Percentiles rank a stretch among this genome's conserved stretches.
These are phyloP conservation scores for Drosophila pandora DNA, from an alignment of 1,140 invertebrate species.

Conservation along the genomic window DNA sequence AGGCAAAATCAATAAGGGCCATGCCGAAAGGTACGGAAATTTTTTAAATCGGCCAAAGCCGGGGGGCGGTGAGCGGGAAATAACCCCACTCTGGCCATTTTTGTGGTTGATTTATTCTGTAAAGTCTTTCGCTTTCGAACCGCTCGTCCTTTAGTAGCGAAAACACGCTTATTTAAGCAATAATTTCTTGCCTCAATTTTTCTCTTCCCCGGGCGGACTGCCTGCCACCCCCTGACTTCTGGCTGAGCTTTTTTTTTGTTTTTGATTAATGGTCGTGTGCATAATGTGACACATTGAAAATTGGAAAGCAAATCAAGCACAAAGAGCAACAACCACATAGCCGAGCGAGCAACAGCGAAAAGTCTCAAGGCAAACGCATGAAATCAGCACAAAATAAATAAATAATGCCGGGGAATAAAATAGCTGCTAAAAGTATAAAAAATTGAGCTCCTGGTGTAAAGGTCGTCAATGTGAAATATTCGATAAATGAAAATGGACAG, in stretches of 20 bases:
- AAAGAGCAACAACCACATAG: conserved; percentile 52
- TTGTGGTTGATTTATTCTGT: conserved; percentile 73
- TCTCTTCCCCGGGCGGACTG: conserved; percentile 5
- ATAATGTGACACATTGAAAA: conserved; percentile 82
- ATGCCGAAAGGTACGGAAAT: conserved; percentile 20
- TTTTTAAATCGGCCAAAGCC: conserved; percentile 13
- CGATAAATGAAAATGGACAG: conserved; percentile 78
- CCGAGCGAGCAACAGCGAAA: conserved; percentile 25
- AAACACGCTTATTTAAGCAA: conserved; percentile 80
- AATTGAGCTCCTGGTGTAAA: conserved; percentile 67
- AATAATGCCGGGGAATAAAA: conserved; percentile 45
- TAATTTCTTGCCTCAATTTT: conserved; percentile 70
- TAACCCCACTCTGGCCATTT: conserved; percentile 65
- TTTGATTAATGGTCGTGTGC: conserved; percentile 79
- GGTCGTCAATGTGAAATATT: conserved; percentile 81
- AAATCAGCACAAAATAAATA: conserved; percentile 66
- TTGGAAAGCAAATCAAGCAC: conserved; percentile 81
- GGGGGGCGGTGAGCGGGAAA: conserved; percentile 5
- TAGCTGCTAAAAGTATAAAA: conserved; percentile 78
- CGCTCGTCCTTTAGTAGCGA: conserved; percentile 21
- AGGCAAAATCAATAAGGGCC: conserved; percentile 69
- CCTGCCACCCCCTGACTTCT: not conserved
- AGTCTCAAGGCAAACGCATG: conserved; percentile 70
- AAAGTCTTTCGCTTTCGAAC: conserved; percentile 15
- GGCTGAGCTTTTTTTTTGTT: conserved; percentile 40